Evolutionary conservation across 2,113 vertebrate species (phyloP), one percentile per base, ranked within the genome.

Genomic region (Puntigrus tetrazona): DNA sequence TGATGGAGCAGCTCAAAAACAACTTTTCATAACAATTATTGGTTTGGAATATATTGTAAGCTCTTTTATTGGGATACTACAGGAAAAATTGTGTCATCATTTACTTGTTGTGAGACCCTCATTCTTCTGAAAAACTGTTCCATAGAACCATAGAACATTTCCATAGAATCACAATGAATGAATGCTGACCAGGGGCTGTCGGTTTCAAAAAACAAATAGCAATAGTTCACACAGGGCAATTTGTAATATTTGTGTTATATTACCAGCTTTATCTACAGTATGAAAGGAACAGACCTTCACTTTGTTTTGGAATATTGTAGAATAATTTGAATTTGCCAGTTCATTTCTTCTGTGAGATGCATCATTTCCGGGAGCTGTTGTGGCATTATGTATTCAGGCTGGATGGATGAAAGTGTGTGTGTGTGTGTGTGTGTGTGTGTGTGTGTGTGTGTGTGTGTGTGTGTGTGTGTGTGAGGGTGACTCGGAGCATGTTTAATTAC

Each of bases 401-500:
- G 74, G 84, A 85, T 87, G 89, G 83, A 85, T 87, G 87, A 67
- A 81, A 73, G 50, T 86, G 69, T 36, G 5, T 27, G 84, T 78
- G 78, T 84, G 43, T 75, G 84, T 86, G 82, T 52, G 65, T 36
- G 5, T 27, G 84, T 78, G 78, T 84, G 43, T 75, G 84, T 86
- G 82, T 52, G 50, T 86, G 69, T 36, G 5, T 27, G 84, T 78
- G 78, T 84, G 43, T 75, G 84, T 86, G 82, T 52, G 65, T n/a
- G 50, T 86, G 69, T 36, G 5, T 27, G 84, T 78, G 78, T 84
- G 43, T 75, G 84, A 86, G 82, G 45, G 65, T 50, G 45, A 69
- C 65, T 86, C 78, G 50, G 59, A 88, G 86, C 41, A 10, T 83
- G 67, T 88, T 90, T 90, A 89, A 92, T 90, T 91, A 90, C 88